These are phyloP conservation scores for Taeniopygia guttata DNA, from an alignment of 2,797 vertebrate species.

Conservation along the genomic window DNA sequence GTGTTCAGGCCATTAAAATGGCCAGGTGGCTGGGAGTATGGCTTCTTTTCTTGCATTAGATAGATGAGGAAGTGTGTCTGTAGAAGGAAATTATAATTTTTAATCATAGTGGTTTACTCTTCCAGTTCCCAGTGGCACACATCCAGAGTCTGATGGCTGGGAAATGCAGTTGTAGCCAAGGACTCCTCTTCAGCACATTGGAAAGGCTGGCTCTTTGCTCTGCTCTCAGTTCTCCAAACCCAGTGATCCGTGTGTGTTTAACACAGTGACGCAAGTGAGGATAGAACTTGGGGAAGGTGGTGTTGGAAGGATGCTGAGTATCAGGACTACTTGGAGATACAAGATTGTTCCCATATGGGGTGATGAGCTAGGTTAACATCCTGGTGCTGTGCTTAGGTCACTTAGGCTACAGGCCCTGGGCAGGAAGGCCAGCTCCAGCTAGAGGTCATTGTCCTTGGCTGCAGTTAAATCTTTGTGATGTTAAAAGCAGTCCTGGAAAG, in stretches of 20 bases:
- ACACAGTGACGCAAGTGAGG: background rate
- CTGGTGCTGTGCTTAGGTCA: background rate
- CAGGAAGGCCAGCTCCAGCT: background rate
- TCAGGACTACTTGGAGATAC: background rate
- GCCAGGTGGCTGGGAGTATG: background rate
- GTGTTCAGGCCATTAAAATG: background rate
- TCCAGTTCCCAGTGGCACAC: background rate
- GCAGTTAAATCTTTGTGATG: background rate
- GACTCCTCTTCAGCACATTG: background rate
- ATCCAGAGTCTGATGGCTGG: background rate
- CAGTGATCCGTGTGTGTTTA: background rate
- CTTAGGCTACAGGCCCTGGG: background rate
- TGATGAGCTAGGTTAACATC: background rate
- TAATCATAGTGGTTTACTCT: background rate
- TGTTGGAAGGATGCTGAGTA: background rate
- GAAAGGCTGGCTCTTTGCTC: background rate
- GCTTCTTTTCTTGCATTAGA: background rate
- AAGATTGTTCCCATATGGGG: background rate
- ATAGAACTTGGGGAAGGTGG: background rate
- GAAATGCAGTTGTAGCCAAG: background rate
- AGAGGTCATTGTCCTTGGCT: background rate
- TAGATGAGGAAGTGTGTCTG: background rate
- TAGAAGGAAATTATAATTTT: background rate
- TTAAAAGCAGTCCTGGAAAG: constrained; percentile 38
- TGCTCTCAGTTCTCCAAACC: background rate